Evolutionary conservation across 2,888 invertebrate genomes (phyloP).

Genomic region (Phengaris alcon): DNA sequence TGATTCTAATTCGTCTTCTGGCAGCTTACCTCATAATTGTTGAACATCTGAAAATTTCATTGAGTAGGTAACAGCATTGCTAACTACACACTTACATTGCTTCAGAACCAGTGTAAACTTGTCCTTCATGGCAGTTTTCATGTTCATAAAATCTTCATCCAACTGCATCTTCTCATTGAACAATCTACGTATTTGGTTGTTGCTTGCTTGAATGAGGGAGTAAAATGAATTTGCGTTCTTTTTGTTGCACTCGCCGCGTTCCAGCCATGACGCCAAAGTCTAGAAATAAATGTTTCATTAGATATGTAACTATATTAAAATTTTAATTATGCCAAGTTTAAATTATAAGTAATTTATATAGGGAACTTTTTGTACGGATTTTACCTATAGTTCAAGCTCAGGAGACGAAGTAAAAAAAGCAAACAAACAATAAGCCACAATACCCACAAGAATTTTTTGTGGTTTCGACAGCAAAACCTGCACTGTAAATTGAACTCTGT

Average conservation of each 20-base stretch:
- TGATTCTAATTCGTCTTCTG: neutral
- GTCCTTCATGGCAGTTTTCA: conserved; percentile 88
- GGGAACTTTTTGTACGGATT: neutral
- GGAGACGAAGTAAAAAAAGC: too few relatives aligned
- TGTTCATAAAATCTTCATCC: conserved; percentile 90
- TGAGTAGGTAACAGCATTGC: neutral
- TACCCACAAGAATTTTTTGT: too few relatives aligned
- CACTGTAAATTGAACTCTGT: too few relatives aligned
- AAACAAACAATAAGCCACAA: too few relatives aligned
- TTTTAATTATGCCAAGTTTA: neutral
- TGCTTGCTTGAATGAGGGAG: conserved; percentile 94
- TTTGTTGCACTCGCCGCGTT: conserved; percentile 94
- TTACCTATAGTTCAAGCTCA: too few relatives aligned
- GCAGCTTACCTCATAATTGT: neutral
- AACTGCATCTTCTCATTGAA: conserved; percentile 89
- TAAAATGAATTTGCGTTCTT: conserved; percentile 93
- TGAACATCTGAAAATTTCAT: neutral
- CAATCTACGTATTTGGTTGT: conserved; percentile 93
- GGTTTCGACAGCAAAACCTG: too few relatives aligned
- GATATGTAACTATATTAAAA: neutral
- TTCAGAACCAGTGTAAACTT: conserved; percentile 89
- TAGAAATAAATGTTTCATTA: conserved; percentile 48
- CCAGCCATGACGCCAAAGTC: conserved; percentile 93
- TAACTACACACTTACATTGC: conserved; percentile 88
- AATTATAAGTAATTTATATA: too few relatives aligned